Evolutionary conservation across 2,113 vertebrate genomes (phyloP), one percentile per base, ranked within the genome.

Genomic region (Aleadryas rufinucha): DNA sequence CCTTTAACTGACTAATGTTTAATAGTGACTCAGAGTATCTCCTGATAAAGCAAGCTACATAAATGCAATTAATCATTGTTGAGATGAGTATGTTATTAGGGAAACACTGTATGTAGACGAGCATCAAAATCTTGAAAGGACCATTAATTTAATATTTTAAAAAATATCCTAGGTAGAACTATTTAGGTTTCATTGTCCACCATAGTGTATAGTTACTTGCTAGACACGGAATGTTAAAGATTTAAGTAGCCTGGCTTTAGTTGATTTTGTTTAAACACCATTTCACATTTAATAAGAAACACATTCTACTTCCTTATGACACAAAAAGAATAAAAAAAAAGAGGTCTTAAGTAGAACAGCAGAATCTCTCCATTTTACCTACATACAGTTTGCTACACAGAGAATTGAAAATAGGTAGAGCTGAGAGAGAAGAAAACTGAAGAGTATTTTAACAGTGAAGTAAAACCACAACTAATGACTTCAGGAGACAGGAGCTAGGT

Each of bases 381-480:
- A 96, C 20, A 39, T 7, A 91, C 56, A 96, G 53, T 91, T 97
- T 98, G 78, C 92, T 98, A 97, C 97, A 96, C 86, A 97, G 66
- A 90, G 86, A 92, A 52, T 89, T 96, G 97, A 98, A 97, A 97
- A 97, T 92, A 97, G 84, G 90, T 95, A 97, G 84, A 96, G 71
- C 93, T 95, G 83, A 96, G 87, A 95, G 90, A 92, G 84, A 88
- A 93, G 75, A 74, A 86, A 89, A 86, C 22, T 77, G 91, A 96
- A 96, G 97, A 98, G 95, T 98, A 95, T 97, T 98, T 98, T 97
- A 98, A 98, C 97, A 98, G 97, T 96, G 96, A 98, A 98, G 95
- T 97, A 97, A 98, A 98, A 98, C 98, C 98, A 98, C 98, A 98
- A 97, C 95, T 98, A 98, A 98, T 98, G 97, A 97, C 97, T 98